Base-by-base conservation (phyloP, 2,113 vertebrate species). In the Podarcis muralis region DNA sequence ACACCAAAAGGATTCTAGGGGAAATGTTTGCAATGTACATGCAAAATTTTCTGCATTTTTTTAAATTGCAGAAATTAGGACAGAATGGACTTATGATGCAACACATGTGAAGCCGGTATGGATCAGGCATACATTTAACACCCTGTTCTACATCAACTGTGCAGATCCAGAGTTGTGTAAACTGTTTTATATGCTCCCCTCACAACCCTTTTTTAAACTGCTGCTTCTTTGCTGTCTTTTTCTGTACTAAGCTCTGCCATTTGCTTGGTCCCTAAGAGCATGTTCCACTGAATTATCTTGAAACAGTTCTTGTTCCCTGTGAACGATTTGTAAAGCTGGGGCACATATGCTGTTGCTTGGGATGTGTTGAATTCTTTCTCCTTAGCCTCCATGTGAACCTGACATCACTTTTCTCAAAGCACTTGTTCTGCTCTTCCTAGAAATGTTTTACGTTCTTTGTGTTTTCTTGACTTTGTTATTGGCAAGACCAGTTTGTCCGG, bases 391-490 rank as follows among this genome's bases (percentile, higher is more conserved):
- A 81, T 75, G 86, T 91, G 84, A 93, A 87, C 59, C 18, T 87
- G n/a, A 86, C 59, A 23, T 66, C 81, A 85, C n/a, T 25, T 90
- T 43, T 86, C 88, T 88, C 85, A 84, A 93, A 91, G 75, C 62
- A 22, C 48, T 65, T 81, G 66, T 94, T 87, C 48, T 78, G 48
- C 43, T 32, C 62, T 88, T 94, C 88, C 90, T 93, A 86, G 82
- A 86, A 92, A 92, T 77, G 76, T 32, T 84, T 35, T 77, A 66
- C 30, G 75, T 66, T 32, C 43, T 92, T 87, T 90, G 69, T 90
- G 66, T 85, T 93, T 94, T 89, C 89, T 93, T 85, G 87, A 90
- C 86, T 93, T 80, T 75, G 78, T 90, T 92, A 88, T 91, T 93
- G 88, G 89, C 83, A 89, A 83, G 66, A 83, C 71, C 89, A 88